These are phyloP conservation scores for Syncerus caffer DNA, from an alignment of 2,797 vertebrate species.

Conservation along the genomic window DNA sequence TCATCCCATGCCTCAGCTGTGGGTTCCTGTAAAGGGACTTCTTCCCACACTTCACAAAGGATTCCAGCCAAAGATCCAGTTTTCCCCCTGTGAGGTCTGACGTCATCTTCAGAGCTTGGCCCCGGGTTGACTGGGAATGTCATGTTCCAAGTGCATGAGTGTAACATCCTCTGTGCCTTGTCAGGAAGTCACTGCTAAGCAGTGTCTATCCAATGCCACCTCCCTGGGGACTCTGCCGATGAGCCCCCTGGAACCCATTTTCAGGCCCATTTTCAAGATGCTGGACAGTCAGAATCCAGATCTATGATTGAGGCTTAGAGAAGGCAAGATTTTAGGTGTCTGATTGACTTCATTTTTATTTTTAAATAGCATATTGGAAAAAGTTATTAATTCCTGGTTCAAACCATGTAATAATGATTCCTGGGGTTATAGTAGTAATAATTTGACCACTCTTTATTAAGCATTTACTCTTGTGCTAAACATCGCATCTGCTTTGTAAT, in stretches of 20 bases:
- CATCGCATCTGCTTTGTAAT: background rate
- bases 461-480: background rate
- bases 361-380: background rate
- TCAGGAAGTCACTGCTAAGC: background rate
- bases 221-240: background rate
- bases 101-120: background rate
- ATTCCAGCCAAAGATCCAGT: background rate
- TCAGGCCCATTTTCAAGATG: background rate
- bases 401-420: background rate
- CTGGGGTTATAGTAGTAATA: background rate
- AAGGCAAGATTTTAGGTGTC: background rate
- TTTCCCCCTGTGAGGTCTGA: background rate
- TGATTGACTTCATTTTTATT: background rate
- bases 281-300: background rate
- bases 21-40: background rate
- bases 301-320: background rate
- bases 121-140: background rate
- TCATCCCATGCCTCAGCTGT: background rate
- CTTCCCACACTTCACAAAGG: background rate
- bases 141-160: accelerated
- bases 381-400: background rate
- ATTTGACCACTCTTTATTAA: background rate
- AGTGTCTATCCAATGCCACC: background rate
- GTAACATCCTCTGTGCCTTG: background rate
- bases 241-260: background rate